phyloP scores from a whole-genome alignment of 2,797 vertebrate species.

The Fundulus diaphanus region DNA sequence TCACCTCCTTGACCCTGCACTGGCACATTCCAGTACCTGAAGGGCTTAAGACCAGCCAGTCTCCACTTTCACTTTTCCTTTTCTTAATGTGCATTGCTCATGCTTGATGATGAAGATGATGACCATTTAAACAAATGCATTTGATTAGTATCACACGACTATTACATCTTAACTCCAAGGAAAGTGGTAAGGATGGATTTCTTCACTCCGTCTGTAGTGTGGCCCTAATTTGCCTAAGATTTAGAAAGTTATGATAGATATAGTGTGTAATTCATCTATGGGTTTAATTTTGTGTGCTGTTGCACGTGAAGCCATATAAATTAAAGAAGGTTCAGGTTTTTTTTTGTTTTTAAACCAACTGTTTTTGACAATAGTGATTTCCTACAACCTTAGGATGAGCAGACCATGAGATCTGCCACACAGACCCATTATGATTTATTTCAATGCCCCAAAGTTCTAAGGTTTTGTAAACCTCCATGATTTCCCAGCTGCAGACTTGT shows the following conservation, averaged over 20 bases:
- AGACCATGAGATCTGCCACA: background rate
- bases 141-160: background rate
- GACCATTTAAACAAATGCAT: background rate
- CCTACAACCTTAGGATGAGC: background rate
- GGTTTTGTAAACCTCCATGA: conserved; percentile 9
- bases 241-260: background rate
- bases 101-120: background rate
- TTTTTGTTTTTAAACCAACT: background rate
- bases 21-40: background rate
- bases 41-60: background rate
- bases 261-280: background rate
- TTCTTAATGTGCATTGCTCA: background rate
- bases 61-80: background rate
- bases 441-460: conserved; percentile 2
- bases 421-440: background rate
- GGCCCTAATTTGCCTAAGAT: background rate
- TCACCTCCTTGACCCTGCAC: background rate
- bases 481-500: conserved; percentile 35
- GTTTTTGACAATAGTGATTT: background rate
- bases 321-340: background rate
- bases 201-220: background rate
- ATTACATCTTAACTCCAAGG: background rate
- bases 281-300: background rate
- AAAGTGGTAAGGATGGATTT: background rate
- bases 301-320: background rate